Base-by-base conservation (phyloP, 1,140 invertebrate species). In the Bombus cullumanus region DNA sequence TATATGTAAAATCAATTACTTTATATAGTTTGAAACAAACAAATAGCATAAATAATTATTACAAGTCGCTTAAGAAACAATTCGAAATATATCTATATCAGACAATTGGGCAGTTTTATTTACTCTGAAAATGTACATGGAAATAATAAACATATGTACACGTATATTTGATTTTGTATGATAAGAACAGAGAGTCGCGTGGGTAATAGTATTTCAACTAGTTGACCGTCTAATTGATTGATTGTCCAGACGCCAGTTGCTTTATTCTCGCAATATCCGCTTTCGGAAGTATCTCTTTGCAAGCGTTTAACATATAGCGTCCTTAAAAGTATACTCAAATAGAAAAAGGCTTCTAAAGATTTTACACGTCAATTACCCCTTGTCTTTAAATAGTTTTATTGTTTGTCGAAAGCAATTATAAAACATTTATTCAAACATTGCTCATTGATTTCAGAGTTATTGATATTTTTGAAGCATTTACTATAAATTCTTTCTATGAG, bases 161-260 rank as follows among this genome's bases (percentile, higher is more conserved):
- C n/a, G 62, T n/a, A n/a, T 64, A n/a, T n/a, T 64, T 64, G 62
- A 31, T 15, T 66, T 66, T 31, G n/a, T 13, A n/a, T 66, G 62
- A n/a, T 66, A 31, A 6, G 62, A 66, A n/a, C 59, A 66, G 62
- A 66, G n/a, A 66, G 62, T 66, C n/a, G 62, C 62, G 62, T 66
- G 62, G n/a, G 62, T 68, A 68, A 68, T 34, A 34, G 66, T 68
- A 68, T 34, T 68, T 68, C 31, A 68, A 34, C 66, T 68, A 68
- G 31, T 68, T 68, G 31, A 3, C 31, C 66, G 66, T 34, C 66
- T 68, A 68, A 68, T 68, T 68, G 66, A 68, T 34, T 68, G 66
- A 68, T 68, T 68, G 66, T 68, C 66, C 31, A 68, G 66, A 34
- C 66, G 18, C 31, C 66, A 68, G 15, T 37, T 34, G 31, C 31